Conservation (phyloP, 2,113 vertebrate genomes). For the Mesitornis unicolor region DNA sequence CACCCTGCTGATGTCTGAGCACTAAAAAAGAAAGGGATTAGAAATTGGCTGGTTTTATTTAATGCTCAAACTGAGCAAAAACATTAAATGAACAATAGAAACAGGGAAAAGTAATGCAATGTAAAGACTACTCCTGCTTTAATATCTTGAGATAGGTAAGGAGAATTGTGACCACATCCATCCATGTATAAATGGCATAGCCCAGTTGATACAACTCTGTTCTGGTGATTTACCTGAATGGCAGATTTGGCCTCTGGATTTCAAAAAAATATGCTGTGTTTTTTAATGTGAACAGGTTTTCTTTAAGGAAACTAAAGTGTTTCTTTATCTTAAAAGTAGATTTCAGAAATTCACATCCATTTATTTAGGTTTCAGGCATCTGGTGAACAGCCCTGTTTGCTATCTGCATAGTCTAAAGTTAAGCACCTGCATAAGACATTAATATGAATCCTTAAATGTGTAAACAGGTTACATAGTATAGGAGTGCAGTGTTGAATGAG, state of each 20-base stretch:
- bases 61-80: neutral
- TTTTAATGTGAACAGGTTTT: neutral
- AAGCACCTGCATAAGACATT: neutral
- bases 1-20: neutral
- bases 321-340: neutral
- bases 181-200: neutral
- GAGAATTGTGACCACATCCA: neutral
- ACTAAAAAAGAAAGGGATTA: neutral
- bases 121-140: neutral
- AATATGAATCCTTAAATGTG: neutral
- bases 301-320: neutral
- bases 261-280: neutral
- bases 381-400: neutral
- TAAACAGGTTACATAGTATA: neutral
- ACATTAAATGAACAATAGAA: neutral
- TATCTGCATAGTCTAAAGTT: neutral
- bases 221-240: neutral
- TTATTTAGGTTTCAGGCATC: neutral
- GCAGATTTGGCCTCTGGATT: neutral
- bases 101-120: neutral
- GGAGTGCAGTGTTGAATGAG: neutral
- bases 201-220: neutral
- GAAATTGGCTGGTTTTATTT: neutral
- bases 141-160: neutral
- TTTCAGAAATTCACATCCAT: neutral